These are phyloP conservation scores for Hemitrygon akajei DNA, from an alignment of 2,797 vertebrate genomes.

Conservation along the genomic window DNA sequence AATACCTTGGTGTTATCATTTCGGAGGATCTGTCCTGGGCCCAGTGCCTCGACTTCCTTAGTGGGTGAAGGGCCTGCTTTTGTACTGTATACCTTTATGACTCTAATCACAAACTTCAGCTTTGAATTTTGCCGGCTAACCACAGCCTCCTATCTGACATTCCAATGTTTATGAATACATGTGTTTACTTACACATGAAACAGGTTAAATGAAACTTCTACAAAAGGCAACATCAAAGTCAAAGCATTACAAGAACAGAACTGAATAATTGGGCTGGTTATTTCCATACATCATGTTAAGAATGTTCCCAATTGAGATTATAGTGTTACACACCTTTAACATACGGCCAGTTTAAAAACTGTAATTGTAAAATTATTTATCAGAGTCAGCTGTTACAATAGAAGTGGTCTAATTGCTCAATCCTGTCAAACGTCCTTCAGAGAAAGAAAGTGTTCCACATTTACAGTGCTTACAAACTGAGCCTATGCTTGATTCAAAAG, in stretches of 20 bases:
- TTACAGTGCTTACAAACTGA: not conserved
- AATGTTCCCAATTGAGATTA: not conserved
- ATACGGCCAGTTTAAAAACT: not conserved
- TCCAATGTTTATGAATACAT: not conserved
- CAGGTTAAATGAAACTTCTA: not conserved
- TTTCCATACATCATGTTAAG: not conserved
- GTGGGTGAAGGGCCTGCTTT: no score
- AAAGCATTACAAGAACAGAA: not conserved
- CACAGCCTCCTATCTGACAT: not conserved
- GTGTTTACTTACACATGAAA: not conserved
- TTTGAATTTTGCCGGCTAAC: not conserved
- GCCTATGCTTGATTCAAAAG: not conserved
- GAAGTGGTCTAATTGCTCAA: not conserved
- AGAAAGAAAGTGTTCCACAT: not conserved
- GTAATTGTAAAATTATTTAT: not conserved
- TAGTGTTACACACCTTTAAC: not conserved
- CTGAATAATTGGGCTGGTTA: not conserved
- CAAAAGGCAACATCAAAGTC: not conserved
- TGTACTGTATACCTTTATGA: no score
- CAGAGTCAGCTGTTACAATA: not conserved
- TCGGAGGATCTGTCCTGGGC: no score
- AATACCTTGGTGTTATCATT: no score
- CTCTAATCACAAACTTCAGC: no score
- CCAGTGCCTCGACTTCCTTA: no score
- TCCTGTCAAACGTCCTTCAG: not conserved